Percentiles rank a stretch among this genome's conserved stretches.
Conservation (phyloP, 2,888 invertebrate species). For the Coelinius sp. region DNA sequence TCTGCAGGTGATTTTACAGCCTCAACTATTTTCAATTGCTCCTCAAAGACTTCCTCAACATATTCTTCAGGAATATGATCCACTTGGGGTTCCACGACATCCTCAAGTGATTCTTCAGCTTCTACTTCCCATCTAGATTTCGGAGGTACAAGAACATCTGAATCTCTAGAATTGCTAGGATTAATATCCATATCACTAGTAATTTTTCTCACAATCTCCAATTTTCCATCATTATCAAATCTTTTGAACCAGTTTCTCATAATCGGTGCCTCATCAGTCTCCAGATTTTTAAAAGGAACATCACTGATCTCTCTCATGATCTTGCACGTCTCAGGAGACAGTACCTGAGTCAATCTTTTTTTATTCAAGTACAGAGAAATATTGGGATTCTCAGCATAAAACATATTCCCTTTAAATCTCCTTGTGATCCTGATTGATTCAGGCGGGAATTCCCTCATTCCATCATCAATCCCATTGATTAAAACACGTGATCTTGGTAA, state of each 20-base stretch:
- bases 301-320: conserved; percentile 64
- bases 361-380: conserved; percentile 57
- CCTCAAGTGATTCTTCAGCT: conserved; percentile 52
- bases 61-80: neutral
- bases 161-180: no score
- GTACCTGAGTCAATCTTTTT: conserved; percentile 56
- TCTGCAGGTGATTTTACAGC: neutral
- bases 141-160: conserved; percentile 45
- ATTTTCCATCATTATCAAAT: conserved; percentile 38
- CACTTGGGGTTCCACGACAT: neutral
- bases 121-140: conserved; percentile 68
- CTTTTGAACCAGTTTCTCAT: conserved; percentile 62
- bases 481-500: conserved; percentile 56
- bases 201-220: conserved; percentile 25
- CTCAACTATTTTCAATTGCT: conserved; percentile 3
- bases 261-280: conserved; percentile 41
- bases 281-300: conserved; percentile 27
- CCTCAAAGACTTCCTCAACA: conserved; percentile 31
- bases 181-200: neutral
- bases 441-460: conserved; percentile 64
- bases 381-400: conserved; percentile 65
- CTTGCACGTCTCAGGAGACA: conserved; percentile 60
- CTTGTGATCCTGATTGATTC: conserved; percentile 63
- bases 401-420: conserved; percentile 53
- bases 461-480: conserved; percentile 56